These are phyloP conservation scores for Drosophila saltans DNA, from an alignment of 1,140 invertebrate genomes.

Conservation along the genomic window DNA sequence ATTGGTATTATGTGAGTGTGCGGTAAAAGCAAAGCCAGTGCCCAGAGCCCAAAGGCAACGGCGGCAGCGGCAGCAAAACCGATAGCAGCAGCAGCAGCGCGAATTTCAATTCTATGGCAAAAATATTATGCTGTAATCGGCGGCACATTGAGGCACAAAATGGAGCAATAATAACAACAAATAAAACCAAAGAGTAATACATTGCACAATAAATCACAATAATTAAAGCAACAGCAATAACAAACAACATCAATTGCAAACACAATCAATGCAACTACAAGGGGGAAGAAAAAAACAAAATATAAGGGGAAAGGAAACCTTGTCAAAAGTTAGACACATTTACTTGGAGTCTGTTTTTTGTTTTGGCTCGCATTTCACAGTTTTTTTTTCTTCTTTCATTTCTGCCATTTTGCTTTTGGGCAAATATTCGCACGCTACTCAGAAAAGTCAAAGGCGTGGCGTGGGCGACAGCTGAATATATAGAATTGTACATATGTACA, in stretches of 20 bases:
- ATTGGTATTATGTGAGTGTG: constrained; percentile 27
- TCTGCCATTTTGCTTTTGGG: constrained; percentile 9
- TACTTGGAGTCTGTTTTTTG: constrained; percentile 39
- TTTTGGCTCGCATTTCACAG: constrained; percentile 20
- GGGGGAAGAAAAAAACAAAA: constrained; percentile 9
- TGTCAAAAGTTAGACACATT: constrained; percentile 67
- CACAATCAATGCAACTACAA: constrained; percentile 1
- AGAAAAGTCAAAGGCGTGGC: constrained; percentile 50
- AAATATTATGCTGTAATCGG: constrained; percentile 68
- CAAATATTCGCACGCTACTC: constrained; percentile 14
- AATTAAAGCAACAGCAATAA: constrained; percentile 11
- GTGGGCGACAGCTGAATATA: constrained; percentile 38
- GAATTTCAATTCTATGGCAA: constrained; percentile 60
- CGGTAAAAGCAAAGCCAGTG: constrained; percentile 33
- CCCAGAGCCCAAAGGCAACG: constrained; percentile 31
- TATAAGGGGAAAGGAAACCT: constrained; percentile 4
- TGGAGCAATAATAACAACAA: constrained; percentile 29
- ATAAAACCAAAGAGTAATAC: constrained; percentile 35
- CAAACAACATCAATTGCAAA: neutral
- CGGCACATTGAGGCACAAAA: constrained; percentile 37
- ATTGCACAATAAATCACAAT: constrained; percentile 22
- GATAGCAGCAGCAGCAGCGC: constrained; percentile 47
- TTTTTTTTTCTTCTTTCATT: constrained; percentile 2
- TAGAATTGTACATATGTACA: neutral
- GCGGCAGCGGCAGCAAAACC: constrained; percentile 47